These are phyloP conservation scores for mouse (Mus musculus) DNA, from an alignment of 2,113 vertebrate species.

Conservation along the genomic window GRCm39 chr1:136261501-136262000, in stretches of 20 bases:
- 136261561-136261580: not conserved
- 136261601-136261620: not conserved
- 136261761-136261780: not conserved
- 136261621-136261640: not conserved
- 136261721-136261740: not conserved
- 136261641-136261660: conserved; percentile 25
- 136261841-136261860: not conserved
- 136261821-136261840: conserved; percentile 23
- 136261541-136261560: not conserved
- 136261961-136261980: not conserved
- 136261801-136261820: not conserved
- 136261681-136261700: not conserved
- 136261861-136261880: not conserved
- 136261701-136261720: not conserved
- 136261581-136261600: conserved; percentile 37
- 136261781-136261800: not conserved
- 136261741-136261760: not conserved
- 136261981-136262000: not conserved
- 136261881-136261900: not conserved
- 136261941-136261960: not conserved
- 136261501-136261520: not conserved
- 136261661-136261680: conserved; percentile 17
- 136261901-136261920: not conserved
- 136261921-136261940: conserved; percentile 30
- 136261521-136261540: not conserved